Evolutionary conservation across 1,140 invertebrate species (phyloP).

Genomic region (Macrocentrus cingulum): DNA sequence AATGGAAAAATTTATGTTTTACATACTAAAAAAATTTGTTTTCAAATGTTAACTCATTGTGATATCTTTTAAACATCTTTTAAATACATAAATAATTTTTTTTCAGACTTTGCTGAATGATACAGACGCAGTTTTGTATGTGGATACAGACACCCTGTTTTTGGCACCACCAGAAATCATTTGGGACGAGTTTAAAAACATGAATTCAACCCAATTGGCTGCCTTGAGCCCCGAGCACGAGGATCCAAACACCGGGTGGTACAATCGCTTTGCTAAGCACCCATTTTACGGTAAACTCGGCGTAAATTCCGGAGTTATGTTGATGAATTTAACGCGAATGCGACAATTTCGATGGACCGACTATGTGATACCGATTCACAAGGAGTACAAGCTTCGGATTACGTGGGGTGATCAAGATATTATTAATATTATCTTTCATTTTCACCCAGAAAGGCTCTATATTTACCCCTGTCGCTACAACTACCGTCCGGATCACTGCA

Average conservation of each 20-base stretch:
- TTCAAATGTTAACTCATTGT: too few relatives aligned
- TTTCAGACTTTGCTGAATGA: constrained; percentile 75
- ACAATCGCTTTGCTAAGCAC: constrained; percentile 92
- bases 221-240: constrained; percentile 88
- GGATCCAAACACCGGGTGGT: constrained; percentile 90
- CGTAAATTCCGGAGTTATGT: constrained; percentile 94
- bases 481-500: constrained; percentile 92
- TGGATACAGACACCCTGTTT: constrained; percentile 91
- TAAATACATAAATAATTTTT: too few relatives aligned
- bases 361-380: constrained; percentile 81
- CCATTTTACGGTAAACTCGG: constrained; percentile 90
- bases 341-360: constrained; percentile 81
- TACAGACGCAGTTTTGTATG: constrained; percentile 86
- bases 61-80: too few relatives aligned
- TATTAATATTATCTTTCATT: constrained; percentile 94
- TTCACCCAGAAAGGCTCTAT: constrained; percentile 82
- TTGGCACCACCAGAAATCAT: constrained; percentile 78
- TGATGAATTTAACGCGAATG: constrained; percentile 95
- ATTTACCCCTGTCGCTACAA: constrained; percentile 87
- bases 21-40: too few relatives aligned
- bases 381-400: constrained; percentile 83
- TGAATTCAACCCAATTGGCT: constrained; percentile 86
- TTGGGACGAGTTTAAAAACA: constrained; percentile 80
- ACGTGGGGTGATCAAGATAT: constrained; percentile 98
- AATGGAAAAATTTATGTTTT: too few relatives aligned